Conservation (phyloP, 2,113 vertebrate species). For the Vanacampus margaritifer region DNA sequence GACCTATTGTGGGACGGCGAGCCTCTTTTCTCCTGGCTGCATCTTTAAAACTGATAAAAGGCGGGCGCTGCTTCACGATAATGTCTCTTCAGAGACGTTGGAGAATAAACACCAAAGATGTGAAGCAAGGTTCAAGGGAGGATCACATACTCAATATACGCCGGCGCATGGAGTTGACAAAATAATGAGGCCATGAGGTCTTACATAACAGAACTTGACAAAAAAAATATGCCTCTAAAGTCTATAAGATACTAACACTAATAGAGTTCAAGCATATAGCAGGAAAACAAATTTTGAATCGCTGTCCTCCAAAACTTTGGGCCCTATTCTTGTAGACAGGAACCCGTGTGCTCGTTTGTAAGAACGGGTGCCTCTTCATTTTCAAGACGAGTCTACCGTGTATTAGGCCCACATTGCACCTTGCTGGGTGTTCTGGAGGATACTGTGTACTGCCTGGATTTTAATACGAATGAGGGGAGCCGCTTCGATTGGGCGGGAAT, state of each 20-base stretch:
- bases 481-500: no score
- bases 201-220: background rate
- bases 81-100: slow-evolving; percentile 28
- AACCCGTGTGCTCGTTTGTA: no score
- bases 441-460: no score
- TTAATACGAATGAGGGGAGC: no score
- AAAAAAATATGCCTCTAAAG: background rate
- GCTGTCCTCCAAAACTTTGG: background rate
- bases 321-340: no score
- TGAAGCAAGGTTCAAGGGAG: slow-evolving; percentile 24
- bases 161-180: background rate
- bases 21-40: slow-evolving; percentile 15
- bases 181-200: slow-evolving; percentile 11
- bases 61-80: slow-evolving; percentile 7
- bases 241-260: no score
- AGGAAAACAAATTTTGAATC: background rate
- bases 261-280: background rate
- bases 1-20: slow-evolving; percentile 10
- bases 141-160: slow-evolving; percentile 11
- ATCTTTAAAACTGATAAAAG: slow-evolving; percentile 28
- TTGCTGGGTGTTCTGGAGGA: no score
- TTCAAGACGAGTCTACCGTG: no score
- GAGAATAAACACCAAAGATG: slow-evolving; percentile 20
- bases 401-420: no score
- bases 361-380: no score